Percentiles rank a stretch among this genome's conserved stretches.
Conservation (phyloP, 1,140 invertebrate genomes). For the Drosophila orena region DNA sequence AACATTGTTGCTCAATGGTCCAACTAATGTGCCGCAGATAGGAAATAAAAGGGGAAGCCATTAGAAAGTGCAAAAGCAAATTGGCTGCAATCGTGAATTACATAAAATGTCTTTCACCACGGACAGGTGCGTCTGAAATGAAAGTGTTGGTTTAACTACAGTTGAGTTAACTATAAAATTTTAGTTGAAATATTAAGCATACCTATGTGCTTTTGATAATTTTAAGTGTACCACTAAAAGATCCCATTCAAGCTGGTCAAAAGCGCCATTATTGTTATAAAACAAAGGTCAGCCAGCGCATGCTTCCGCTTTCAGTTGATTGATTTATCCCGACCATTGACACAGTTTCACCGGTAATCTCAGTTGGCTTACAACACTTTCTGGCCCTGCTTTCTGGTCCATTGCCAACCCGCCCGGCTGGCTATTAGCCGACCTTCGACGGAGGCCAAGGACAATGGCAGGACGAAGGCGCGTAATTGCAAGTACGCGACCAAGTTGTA, state of each 20-base stretch:
- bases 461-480: slow-evolving; percentile 60
- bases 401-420: slow-evolving; percentile 21
- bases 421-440: slow-evolving; percentile 56
- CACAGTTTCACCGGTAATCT: slow-evolving; percentile 38
- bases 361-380: slow-evolving; percentile 56
- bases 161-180: too few species aligned
- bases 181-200: not conserved
- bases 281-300: not conserved
- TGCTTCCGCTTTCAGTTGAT: slow-evolving; percentile 16
- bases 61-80: slow-evolving; percentile 76
- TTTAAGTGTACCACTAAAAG: too few species aligned
- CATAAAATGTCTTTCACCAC: slow-evolving; percentile 13
- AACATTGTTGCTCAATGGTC: slow-evolving; percentile 74
- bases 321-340: slow-evolving; percentile 41
- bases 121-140: slow-evolving; percentile 6
- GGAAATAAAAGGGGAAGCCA: slow-evolving; percentile 47
- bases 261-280: not conserved
- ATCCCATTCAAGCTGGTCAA: not conserved
- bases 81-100: slow-evolving; percentile 47
- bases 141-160: too few species aligned
- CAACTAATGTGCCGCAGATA: slow-evolving; percentile 75
- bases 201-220: not conserved
- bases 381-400: not conserved
- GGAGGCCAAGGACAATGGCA: slow-evolving; percentile 69
- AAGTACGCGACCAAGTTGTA: slow-evolving; percentile 71